Evolutionary conservation across 2,797 vertebrate genomes (phyloP).

Genomic region (Nyctalus aviator): DNA sequence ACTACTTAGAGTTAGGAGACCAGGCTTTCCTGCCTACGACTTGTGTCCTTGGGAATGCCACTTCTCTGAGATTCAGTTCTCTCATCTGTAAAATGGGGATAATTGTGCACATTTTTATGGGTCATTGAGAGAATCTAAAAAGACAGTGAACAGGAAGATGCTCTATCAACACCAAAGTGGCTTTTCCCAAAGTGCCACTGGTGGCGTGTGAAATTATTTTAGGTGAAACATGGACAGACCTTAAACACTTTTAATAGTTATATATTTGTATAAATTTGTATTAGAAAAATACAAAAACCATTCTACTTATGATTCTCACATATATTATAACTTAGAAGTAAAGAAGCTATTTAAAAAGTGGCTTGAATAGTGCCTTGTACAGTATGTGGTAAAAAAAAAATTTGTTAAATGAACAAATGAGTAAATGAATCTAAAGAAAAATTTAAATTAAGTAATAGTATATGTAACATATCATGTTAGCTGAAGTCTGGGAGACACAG

Average conservation of each 20-base stretch:
- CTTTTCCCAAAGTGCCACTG: not conserved
- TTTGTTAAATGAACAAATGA: constrained; percentile 4
- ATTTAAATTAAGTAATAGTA: constrained; percentile 34
- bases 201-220: not conserved
- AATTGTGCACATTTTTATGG: not conserved
- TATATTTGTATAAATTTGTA: constrained; percentile 3
- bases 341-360: constrained; percentile 52
- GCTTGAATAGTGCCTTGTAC: not conserved
- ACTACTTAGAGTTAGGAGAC: not conserved
- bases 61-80: not conserved
- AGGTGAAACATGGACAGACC: not conserved
- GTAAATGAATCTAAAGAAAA: constrained; percentile 42
- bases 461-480: not conserved
- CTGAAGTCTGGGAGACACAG: constrained; percentile 45
- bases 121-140: not conserved
- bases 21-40: not conserved
- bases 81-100: not conserved
- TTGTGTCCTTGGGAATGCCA: not conserved
- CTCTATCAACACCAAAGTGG: constrained; percentile 34
- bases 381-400: not conserved
- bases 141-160: not conserved
- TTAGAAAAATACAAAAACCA: constrained; percentile 52
- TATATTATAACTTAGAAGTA: not conserved
- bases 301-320: not conserved
- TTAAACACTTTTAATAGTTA: constrained; percentile 28